Evolutionary conservation across 1,140 invertebrate species (phyloP).

Genomic region (Conopomorpha cramerella): DNA sequence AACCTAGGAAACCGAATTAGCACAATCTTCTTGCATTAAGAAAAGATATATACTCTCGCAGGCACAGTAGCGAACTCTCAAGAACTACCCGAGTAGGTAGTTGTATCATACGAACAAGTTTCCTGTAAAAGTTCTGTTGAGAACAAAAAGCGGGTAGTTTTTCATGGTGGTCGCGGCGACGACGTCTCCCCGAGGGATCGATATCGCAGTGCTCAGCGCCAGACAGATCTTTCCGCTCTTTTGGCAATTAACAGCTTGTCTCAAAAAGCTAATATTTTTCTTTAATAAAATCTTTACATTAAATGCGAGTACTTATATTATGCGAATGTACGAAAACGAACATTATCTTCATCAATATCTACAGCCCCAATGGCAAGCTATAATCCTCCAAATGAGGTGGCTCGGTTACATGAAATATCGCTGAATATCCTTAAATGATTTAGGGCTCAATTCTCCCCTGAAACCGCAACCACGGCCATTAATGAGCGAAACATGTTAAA

Average conservation of each 20-base stretch:
- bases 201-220: conserved; percentile 18
- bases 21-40: too few species aligned
- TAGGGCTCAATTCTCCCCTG: conserved; percentile 18
- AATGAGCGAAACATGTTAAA: conserved; percentile 18
- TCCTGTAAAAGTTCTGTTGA: conserved; percentile 17
- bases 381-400: too few species aligned
- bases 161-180: conserved; percentile 27
- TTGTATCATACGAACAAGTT: too few species aligned
- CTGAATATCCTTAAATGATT: conserved; percentile 28
- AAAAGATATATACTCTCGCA: too few species aligned
- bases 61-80: too few species aligned
- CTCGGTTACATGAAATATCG: too few species aligned
- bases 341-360: too few species aligned
- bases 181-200: conserved; percentile 36
- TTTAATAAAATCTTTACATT: background rate
- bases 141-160: conserved; percentile 39
- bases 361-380: too few species aligned
- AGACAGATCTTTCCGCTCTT: background rate
- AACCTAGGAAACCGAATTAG: too few species aligned
- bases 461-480: conserved; percentile 14
- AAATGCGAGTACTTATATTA: too few species aligned
- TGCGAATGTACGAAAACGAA: too few species aligned
- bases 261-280: background rate
- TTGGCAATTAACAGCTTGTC: background rate
- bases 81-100: too few species aligned